Evolutionary conservation across 2,113 vertebrate genomes (phyloP).

Genomic region (Anarhynchus alexandrinus): DNA sequence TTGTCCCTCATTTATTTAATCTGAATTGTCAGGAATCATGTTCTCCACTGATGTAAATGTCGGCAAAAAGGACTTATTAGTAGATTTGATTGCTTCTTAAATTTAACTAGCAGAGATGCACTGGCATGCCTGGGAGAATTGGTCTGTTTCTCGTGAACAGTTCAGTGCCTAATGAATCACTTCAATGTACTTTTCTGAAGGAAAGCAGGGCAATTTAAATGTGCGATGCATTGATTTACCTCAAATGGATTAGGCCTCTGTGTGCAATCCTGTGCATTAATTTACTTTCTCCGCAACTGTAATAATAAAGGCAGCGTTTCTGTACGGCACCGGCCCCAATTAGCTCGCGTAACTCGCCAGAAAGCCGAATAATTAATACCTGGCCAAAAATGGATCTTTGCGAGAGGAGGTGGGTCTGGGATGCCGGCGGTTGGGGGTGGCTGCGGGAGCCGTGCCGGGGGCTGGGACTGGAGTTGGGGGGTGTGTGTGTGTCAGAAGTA

Average conservation of each 20-base stretch:
- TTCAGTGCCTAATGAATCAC: constrained; percentile 75
- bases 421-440: accelerated
- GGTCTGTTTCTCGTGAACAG: constrained; percentile 69
- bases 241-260: constrained; percentile 74
- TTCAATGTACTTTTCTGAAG: constrained; percentile 77
- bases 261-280: constrained; percentile 73
- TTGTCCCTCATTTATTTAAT: constrained; percentile 73
- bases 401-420: background rate
- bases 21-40: constrained; percentile 73
- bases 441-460: background rate
- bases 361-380: constrained; percentile 40
- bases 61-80: constrained; percentile 72
- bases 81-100: constrained; percentile 80
- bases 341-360: constrained; percentile 22
- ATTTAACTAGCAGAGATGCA: constrained; percentile 74
- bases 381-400: background rate
- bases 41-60: constrained; percentile 73
- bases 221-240: constrained; percentile 76
- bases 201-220: constrained; percentile 75
- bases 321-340: background rate
- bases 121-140: constrained; percentile 70
- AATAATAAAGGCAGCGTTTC: constrained; percentile 55
- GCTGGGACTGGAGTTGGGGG: background rate
- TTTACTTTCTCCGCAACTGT: constrained; percentile 68
- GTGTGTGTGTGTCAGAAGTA: background rate